Base-by-base conservation (phyloP, 2,113 vertebrate genomes). In the Pseudorasbora parva region DNA sequence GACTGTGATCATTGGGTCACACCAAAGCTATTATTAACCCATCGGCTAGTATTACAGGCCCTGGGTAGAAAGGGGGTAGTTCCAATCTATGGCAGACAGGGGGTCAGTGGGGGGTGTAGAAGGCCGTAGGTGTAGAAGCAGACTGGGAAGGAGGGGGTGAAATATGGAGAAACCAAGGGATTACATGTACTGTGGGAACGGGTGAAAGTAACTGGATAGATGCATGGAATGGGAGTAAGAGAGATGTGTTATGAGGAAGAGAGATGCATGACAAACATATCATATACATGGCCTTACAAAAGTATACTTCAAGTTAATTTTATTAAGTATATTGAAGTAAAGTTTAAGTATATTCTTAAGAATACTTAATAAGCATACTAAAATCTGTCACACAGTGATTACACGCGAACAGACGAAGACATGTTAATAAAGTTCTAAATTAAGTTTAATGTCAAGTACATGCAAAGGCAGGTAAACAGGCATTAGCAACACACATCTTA, bases 21-120 rank as follows among this genome's bases (percentile, higher is more conserved):
- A 89, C 87, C 49, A 79, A 33, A 19, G 10, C 91, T 94, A 94
- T 92, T 92, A 92, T 92, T 94, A 94, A 88, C 88, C 27, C 64
- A 7, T 15, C 47, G 90, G 91, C 89, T 94, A 86, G 89, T 88
- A 89, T 94, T 94, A 93, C 93, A 93, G 25, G 57, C 8, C 72
- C 76, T 81, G 69, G 76, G 83, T 77, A 85, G 88, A 85, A 86
- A 82, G 84, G 62, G 80, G 80, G 59, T 84, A 82, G 60, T 75
- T 82, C 80, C 68, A 77, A 27, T 80, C 72, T 41, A 78, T 5
- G 30, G 49, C 8, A 14, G 43, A 64, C 17, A 43, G 68, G 62
- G 60, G n/a, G 47, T 12, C 5, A 14, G 25, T 4, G 41, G 43
- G 66, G 57, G 9, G 30, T 60, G 47, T 37, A 68, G 82, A 75